Percentiles rank a stretch among this genome's conserved stretches.
Evolutionary conservation across 2,888 invertebrate species (phyloP).

Genomic region (Andrena minutula): DNA sequence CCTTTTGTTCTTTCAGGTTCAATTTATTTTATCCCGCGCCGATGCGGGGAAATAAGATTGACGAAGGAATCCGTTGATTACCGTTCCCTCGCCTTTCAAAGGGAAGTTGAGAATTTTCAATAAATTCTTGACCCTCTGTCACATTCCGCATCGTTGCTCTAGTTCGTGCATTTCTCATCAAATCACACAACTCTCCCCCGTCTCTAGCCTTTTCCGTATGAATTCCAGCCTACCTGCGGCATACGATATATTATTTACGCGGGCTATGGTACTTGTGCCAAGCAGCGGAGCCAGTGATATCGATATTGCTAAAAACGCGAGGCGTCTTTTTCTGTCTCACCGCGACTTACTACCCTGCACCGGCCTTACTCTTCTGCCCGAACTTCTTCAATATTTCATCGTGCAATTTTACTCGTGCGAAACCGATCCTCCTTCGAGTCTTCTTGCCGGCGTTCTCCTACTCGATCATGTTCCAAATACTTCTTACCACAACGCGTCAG

Average conservation of each 20-base stretch:
- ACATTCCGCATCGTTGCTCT: not conserved
- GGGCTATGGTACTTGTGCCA: constrained; percentile 17
- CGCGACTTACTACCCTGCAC: not conserved
- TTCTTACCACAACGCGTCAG: not conserved
- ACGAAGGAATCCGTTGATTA: constrained; percentile 12
- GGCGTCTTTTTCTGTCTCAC: not conserved
- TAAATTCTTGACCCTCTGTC: not conserved
- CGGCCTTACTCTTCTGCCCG: not conserved
- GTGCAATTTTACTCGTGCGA: constrained; percentile 44
- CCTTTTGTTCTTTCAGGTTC: constrained; percentile 27
- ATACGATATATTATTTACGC: constrained; percentile 57
- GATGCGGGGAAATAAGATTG: constrained; percentile 27
- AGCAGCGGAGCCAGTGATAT: constrained; percentile 34
- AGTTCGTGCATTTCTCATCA: too few species aligned
- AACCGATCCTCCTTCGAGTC: constrained; percentile 32
- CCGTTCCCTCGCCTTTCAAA: not conserved
- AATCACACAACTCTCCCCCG: too few species aligned
- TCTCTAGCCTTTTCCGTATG: too few species aligned
- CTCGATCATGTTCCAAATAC: constrained; percentile 18
- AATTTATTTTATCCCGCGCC: constrained; percentile 22
- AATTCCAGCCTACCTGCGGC: not conserved
- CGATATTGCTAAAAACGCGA: constrained; percentile 59
- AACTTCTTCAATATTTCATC: constrained; percentile 62
- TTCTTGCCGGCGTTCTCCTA: constrained; percentile 30
- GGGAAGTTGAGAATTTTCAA: not conserved